Evolutionary conservation across 2,888 invertebrate genomes (phyloP).

Genomic region (Neoascia interrupta): DNA sequence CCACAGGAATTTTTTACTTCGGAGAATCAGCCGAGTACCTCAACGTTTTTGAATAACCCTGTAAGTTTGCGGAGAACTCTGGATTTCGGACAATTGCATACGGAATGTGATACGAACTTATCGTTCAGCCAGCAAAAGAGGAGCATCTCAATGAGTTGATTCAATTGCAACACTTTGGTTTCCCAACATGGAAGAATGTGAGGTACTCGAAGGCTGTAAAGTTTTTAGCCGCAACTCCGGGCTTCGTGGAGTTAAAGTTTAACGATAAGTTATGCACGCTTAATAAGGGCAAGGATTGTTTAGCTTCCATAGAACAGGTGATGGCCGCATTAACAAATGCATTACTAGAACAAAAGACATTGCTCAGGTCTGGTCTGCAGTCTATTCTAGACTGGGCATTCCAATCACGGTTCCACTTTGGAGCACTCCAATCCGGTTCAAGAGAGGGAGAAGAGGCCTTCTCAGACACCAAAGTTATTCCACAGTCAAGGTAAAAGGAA

Average conservation of each 20-base stretch:
- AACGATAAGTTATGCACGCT: too few species aligned
- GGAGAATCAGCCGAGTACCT: too few species aligned
- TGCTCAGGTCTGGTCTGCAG: conserved; percentile 1
- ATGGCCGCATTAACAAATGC: too few species aligned
- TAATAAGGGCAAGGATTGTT: conserved; percentile 2
- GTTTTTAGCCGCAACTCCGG: conserved; percentile 2
- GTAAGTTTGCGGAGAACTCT: conserved; percentile 10
- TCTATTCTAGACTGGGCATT: conserved; percentile 15
- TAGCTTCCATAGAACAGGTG: conserved; percentile 4
- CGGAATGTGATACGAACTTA: background rate
- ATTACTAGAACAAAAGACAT: conserved; percentile 9
- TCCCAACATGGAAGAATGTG: conserved; percentile 2
- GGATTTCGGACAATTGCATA: too few species aligned
- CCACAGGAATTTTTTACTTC: background rate
- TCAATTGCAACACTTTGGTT: conserved; percentile 1
- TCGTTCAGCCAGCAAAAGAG: background rate
- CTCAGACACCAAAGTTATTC: background rate
- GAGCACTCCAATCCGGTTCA: background rate
- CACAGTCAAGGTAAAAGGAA: conserved; percentile 6
- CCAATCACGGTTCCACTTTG: conserved; percentile 4
- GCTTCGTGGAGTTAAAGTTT: too few species aligned
- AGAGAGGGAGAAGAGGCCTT: background rate
- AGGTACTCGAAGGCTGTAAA: conserved; percentile 12
- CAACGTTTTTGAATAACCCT: too few species aligned
- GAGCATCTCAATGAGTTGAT: background rate